Base-by-base conservation (phyloP, 2,888 invertebrate genomes). In the Tribolium freemani region DNA sequence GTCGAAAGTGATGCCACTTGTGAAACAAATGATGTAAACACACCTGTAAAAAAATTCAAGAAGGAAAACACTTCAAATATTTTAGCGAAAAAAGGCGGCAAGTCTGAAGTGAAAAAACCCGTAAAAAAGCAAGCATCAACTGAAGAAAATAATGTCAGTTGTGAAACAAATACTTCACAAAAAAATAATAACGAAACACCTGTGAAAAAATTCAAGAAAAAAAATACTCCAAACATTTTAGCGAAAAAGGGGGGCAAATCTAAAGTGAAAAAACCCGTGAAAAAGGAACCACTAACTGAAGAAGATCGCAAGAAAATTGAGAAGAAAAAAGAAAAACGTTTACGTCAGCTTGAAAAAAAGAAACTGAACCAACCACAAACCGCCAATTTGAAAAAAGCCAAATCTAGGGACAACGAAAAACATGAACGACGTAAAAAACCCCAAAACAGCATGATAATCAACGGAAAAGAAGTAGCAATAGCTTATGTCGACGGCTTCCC, bases 401-500 rank as follows among this genome's bases (percentile, higher is more conserved):
- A 74, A 66, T 44, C 10, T 44, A 61, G 70, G 64, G 51, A 66
- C 69, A 75, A 64, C 54, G 13, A 60, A n/a, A 54, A 58, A 44
- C 51, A 38, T 1, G 57, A 68, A 67, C 13, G 48, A 16, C 57
- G 61, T 4, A 64, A 72, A 56, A n/a, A 64, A 9, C 26, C 10
- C 8, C 46, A 61, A 45, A 30, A 73, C 5, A 58, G n/a, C 1
- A 86, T 92, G 44, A 88, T 89, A 31, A 89, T 93, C 11, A 91
- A 92, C 85, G 92, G 92, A 3, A 88, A 90, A 81, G 89, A 90
- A 78, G 85, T 92, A 16, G 89, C 91, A 79, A 83, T 93, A 26
- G 87, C 89, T 0, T 88, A 90, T 76, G 91, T 89, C 84, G 92
- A 93, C 82, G 93, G 93, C 1, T 94, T 93, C 82, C 92, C 93